These are phyloP conservation scores for Patella depressa DNA, from an alignment of 2,888 invertebrate genomes.

Conservation along the genomic window DNA sequence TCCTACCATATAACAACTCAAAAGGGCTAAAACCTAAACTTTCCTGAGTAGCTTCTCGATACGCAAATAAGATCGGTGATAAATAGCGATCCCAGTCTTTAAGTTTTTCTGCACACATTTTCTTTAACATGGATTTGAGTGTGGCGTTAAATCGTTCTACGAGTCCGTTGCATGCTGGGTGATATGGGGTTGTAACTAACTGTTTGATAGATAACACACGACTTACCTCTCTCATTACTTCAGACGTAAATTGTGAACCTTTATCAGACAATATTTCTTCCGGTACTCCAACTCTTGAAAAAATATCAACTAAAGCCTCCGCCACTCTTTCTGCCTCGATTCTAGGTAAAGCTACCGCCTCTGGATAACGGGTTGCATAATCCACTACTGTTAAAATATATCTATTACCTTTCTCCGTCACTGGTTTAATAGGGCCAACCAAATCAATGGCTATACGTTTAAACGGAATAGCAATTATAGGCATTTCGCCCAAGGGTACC, in stretches of 20 bases:
- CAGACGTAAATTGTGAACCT: constrained; percentile 42
- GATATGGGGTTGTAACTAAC: constrained; percentile 27
- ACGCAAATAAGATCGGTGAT: constrained; percentile 32
- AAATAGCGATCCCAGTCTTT: constrained; percentile 45
- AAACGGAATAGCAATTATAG: constrained; percentile 12
- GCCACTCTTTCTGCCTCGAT: constrained; percentile 41
- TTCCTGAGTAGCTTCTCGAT: constrained; percentile 32
- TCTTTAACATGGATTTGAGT: constrained; percentile 39
- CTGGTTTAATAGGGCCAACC: constrained; percentile 1
- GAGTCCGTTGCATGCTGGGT: constrained; percentile 29
- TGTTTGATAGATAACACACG: constrained; percentile 18
- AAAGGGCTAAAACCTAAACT: constrained; percentile 33
- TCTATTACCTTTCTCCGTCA: too few species aligned
- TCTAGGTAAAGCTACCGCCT: constrained; percentile 35
- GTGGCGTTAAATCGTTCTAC: constrained; percentile 31
- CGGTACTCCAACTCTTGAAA: constrained; percentile 36
- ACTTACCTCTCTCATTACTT: constrained; percentile 37
- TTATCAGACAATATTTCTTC: constrained; percentile 40
- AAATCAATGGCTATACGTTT: constrained; percentile 13
- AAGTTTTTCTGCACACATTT: constrained; percentile 34
- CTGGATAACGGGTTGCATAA: constrained; percentile 44
- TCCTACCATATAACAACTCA: constrained; percentile 30
- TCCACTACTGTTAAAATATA: constrained; percentile 30
- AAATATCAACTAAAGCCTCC: constrained; percentile 42
- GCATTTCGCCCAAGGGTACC: constrained; percentile 6